Evolutionary conservation across 2,113 vertebrate genomes (phyloP), one percentile per base, ranked within the genome.

Genomic region (Ancistrus triradiatus): DNA sequence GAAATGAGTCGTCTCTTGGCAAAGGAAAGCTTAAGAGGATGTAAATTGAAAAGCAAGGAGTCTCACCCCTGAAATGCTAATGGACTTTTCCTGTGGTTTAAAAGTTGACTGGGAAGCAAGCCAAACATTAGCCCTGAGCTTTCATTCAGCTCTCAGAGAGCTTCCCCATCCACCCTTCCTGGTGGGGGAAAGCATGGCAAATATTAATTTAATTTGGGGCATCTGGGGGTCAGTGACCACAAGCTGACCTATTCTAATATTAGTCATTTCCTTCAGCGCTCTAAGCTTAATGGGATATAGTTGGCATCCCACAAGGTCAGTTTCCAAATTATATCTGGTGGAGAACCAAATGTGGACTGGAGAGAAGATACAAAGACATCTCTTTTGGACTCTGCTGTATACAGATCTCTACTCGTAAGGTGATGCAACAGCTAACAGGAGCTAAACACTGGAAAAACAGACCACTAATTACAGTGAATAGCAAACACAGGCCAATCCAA

Each of bases 11-110:
- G n/a, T n/a, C n/a, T n/a, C n/a, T n/a, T n/a, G n/a, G n/a, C n/a
- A n/a, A n/a, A n/a, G 76, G 83, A 75, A 75, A 77, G 46, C 49
- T 59, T 13, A 9, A 35, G 14, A 42, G 38, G 18, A 44, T 44
- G 48, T 46, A 17, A 50, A 10, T 0, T 7, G 46, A 14, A 50
- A 51, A 27, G 40, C 35, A 51, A 67, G 13, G 13, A 21, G 24
- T 37, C 13, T 24, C 7, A 3, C 28, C 24, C 19, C 14, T 19
- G 14, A 18, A 42, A 42, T 15, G 13, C 13, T 42, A 42, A 42
- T 4, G 38, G 14, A 15, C 38, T 42, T 42, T 42, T 42, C 5
- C 6, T 42, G 6, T n/a, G 7, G 3, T 31, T 31, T 4, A 31
- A 31, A 31, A 31, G 27, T 7, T n/a, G n/a, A n/a, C n/a, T n/a